Base-by-base conservation (phyloP, 1,140 invertebrate genomes). In the Cardiocondyla obscurior region DNA sequence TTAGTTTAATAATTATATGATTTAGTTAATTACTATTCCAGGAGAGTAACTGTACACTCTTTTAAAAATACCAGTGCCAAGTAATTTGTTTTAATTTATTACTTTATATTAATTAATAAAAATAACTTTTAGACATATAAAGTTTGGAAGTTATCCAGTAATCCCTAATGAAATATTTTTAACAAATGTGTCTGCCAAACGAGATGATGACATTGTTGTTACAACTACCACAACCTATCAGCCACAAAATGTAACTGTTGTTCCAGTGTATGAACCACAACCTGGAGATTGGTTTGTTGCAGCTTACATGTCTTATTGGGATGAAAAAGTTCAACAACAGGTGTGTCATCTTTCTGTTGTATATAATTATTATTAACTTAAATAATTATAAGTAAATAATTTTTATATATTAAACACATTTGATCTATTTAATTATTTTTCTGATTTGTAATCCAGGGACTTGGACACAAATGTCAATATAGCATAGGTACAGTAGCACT, bases 61-160 rank as follows among this genome's bases (percentile, higher is more conserved):
- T 42, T 12, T 42, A 42, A 42, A 42, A 42, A 3, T 3, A 42
- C 42, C 14, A n/a, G n/a, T 14, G 42, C 14, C 42, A 7, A 42
- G 10, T 42, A 42, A 12, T 12, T 42, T 42, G 14, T 14, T 42
- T 42, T 42, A 42, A 14, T 14, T 42, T 1, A 42, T 42, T 42
- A 14, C 7, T 1, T 5, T 42, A 42, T 10, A 42, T 6, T 42
- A 7, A 0, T 44, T 46, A 46, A n/a, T n/a, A n/a, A n/a, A n/a
- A n/a, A n/a, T 5, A 46, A 81, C 82, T 88, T 82, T 70, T 88
- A 96, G 95, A 91, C 94, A 94, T 82, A 89, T 96, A 16, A 94
- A 95, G 87, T 95, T 94, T 93, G 95, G 95, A 36, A 95, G 95
- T 90, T 95, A 95, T 89, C 95, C 96, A 81, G 90, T 95, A n/a